phyloP scores from a whole-genome alignment of 2,888 invertebrate species.

The Drosophila birchii region DNA sequence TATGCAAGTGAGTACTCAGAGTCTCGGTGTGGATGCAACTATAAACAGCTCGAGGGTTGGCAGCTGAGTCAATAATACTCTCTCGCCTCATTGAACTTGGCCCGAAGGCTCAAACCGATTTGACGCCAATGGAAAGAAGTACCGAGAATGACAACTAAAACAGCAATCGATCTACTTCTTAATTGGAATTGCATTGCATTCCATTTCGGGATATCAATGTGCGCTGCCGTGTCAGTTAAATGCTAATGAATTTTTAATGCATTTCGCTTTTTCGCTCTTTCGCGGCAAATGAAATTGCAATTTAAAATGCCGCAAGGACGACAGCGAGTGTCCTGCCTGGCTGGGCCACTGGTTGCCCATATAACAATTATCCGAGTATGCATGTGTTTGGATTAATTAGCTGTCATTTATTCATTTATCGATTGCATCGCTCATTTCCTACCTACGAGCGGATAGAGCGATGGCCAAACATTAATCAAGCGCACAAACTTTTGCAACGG shows the following conservation, averaged over 20 bases:
- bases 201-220: slow-evolving; percentile 19
- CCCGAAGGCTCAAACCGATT: slow-evolving; percentile 9
- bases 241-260: slow-evolving; percentile 72
- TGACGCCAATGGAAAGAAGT: not conserved
- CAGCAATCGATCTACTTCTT: slow-evolving; percentile 31
- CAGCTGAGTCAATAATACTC: slow-evolving; percentile 33
- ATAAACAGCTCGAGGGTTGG: slow-evolving; percentile 16
- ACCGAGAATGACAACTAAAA: slow-evolving; percentile 30
- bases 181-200: slow-evolving; percentile 50
- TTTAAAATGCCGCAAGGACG: slow-evolving; percentile 72
- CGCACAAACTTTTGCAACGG: slow-evolving; percentile 41
- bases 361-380: slow-evolving; percentile 19
- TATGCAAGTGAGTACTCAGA: slow-evolving; percentile 26
- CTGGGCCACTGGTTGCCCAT: not conserved
- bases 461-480: slow-evolving; percentile 66
- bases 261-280: slow-evolving; percentile 53
- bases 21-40: slow-evolving; percentile 25
- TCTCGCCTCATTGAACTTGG: slow-evolving; percentile 12
- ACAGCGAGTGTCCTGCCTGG: slow-evolving; percentile 7
- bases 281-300: slow-evolving; percentile 51
- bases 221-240: slow-evolving; percentile 42
- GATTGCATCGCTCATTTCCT: slow-evolving; percentile 49
- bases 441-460: slow-evolving; percentile 11
- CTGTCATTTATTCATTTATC: slow-evolving; percentile 72
- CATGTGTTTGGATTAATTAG: slow-evolving; percentile 63